Evolutionary conservation across 2,888 invertebrate species (phyloP).

Genomic region (Diaprepes abbreviatus): DNA sequence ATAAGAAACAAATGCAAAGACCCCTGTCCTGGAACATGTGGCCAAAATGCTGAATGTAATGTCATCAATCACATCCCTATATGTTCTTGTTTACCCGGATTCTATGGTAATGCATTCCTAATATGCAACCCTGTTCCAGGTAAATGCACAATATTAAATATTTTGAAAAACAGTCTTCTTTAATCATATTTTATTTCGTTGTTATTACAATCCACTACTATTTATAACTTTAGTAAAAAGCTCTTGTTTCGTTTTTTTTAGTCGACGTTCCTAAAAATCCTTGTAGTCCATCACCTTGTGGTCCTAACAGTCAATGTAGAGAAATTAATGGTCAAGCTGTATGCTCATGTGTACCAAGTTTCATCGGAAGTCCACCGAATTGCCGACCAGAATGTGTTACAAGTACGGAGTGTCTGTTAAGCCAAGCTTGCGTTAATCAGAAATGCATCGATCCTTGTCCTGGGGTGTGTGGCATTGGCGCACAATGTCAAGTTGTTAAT

Average conservation of each 20-base stretch:
- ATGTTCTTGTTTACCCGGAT: constrained; percentile 78
- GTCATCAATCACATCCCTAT: constrained; percentile 82
- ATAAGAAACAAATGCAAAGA: constrained; percentile 76
- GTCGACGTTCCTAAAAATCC: constrained; percentile 72
- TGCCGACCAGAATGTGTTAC: constrained; percentile 84
- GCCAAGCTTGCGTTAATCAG: constrained; percentile 82
- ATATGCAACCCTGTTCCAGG: constrained; percentile 67
- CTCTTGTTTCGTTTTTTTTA: constrained; percentile 49
- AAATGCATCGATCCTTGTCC: constrained; percentile 87
- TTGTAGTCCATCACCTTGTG: constrained; percentile 82
- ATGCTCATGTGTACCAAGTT: constrained; percentile 80
- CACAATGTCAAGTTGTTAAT: constrained; percentile 83
- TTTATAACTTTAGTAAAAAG: background rate
- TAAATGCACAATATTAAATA: constrained; percentile 26
- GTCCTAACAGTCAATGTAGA: constrained; percentile 83
- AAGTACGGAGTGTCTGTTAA: constrained; percentile 81
- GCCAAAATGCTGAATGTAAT: constrained; percentile 78
- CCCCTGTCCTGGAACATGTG: constrained; percentile 81
- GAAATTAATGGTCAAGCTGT: constrained; percentile 80
- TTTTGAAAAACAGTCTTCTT: background rate
- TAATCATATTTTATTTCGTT: too few species aligned
- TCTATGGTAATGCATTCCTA: constrained; percentile 79
- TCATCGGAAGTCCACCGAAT: constrained; percentile 81
- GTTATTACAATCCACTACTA: too few species aligned
- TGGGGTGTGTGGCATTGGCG: constrained; percentile 83